phyloP scores from a whole-genome alignment of 1,140 invertebrate genomes.

The Diploscapter pachys region DNA sequence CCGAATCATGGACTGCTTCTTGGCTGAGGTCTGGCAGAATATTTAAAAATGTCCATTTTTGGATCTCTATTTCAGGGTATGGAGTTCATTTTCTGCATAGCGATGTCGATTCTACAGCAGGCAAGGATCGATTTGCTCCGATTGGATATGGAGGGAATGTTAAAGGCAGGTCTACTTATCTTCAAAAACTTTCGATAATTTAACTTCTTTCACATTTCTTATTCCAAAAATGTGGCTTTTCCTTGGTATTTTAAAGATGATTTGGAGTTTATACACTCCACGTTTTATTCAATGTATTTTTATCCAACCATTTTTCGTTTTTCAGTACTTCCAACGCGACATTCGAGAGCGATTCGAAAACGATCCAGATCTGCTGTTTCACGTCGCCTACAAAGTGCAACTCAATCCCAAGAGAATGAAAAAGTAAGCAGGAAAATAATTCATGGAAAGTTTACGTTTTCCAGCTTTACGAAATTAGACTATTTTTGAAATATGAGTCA shows the following conservation, averaged over 20 bases:
- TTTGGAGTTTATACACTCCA: too few species aligned
- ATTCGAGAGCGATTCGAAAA: conserved; percentile 80
- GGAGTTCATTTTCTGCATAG: conserved; percentile 94
- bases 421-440: conserved; percentile 65
- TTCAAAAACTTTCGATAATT: too few species aligned
- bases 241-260: too few species aligned
- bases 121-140: conserved; percentile 85
- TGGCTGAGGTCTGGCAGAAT: conserved; percentile 71
- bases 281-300: too few species aligned
- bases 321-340: conserved; percentile 93
- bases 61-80: conserved; percentile 69
- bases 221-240: too few species aligned
- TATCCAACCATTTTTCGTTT: neutral
- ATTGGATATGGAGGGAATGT: conserved; percentile 97
- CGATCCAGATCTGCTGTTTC: conserved; percentile 84
- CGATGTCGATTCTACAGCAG: conserved; percentile 82
- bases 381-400: conserved; percentile 82
- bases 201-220: too few species aligned
- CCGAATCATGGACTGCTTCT: conserved; percentile 92
- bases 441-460: too few species aligned
- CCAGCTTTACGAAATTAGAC: too few species aligned
- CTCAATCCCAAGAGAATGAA: conserved; percentile 96
- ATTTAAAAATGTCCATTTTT: neutral
- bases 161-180: conserved; percentile 70
- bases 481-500: too few species aligned